Base-by-base conservation (phyloP, 2,888 invertebrate genomes). In the Cylindroiulus punctatus region DNA sequence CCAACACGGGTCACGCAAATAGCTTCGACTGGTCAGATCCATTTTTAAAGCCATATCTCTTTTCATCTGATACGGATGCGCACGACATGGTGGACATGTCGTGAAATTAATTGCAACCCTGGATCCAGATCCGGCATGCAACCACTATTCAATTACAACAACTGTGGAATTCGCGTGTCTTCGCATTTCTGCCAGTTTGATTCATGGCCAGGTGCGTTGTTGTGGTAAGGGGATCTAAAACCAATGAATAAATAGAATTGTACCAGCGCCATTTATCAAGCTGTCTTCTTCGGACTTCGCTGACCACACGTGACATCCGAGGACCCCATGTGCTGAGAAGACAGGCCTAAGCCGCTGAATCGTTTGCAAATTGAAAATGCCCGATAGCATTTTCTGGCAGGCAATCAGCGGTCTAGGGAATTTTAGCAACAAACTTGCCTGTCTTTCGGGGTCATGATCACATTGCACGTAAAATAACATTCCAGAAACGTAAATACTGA, bases 171-270 rank as follows among this genome's bases (percentile, higher is more conserved):
- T 76, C 30, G 22, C 22, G 19, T 36, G 3, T 52, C 52, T 19
- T 52, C 19, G 57, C 30, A 76, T 12, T 30, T 76, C 76, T 76
- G 76, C 26, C 76, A 76, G 30, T 30, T 76, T 76, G 76, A 76
- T 76, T 26, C 76, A 76, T 76, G 30, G 76, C 76, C 76, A 76
- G 76, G 76, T 76, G 76, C 76, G 26, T 30, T 30, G 30, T 30
- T 76, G 76, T 30, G 76, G 76, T 76, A 76, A 76, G 76, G 30
- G 76, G 76, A 76, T 76, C 26, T 76, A 76, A 76, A 76, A 76
- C 76, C 76, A 76, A 76, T 76, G 76, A 76, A 76, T 76, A 76
- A 76, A 76, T 76, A 76, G 76, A 76, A 76, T 76, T 76, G 76
- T 76, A 12, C 76, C 76, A 76, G 14, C 30, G 14, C 76, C 76